These are phyloP conservation scores for Drosophila navojoa DNA, from an alignment of 1,140 invertebrate species.

Conservation along the genomic window DNA sequence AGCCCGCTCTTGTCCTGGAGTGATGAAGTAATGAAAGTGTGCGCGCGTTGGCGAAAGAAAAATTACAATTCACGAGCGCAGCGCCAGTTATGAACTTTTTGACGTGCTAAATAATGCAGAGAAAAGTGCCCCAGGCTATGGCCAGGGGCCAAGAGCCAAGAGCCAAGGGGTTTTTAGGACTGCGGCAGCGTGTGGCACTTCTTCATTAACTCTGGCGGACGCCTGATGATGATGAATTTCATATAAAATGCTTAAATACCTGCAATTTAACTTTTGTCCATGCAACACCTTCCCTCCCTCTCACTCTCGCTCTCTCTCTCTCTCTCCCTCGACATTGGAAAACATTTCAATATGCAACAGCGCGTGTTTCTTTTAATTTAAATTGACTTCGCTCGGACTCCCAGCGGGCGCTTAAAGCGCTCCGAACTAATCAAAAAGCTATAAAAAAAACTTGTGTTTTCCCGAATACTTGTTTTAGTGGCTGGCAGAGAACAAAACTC, in stretches of 20 bases:
- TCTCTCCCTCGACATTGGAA: not conserved
- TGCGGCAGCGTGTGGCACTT: conserved; percentile 23
- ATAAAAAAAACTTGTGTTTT: conserved; percentile 59
- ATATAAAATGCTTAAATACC: conserved; percentile 83
- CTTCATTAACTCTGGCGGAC: conserved; percentile 68
- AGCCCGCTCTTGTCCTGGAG: conserved; percentile 23
- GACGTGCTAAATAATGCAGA: conserved; percentile 80
- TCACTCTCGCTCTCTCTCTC: not conserved
- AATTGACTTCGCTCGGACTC: conserved; percentile 67
- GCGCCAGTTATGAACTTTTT: conserved; percentile 78
- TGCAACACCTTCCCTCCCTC: not conserved
- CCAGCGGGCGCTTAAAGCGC: conserved; percentile 45
- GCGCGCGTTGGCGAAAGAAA: conserved; percentile 61
- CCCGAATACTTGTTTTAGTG: conserved; percentile 22
- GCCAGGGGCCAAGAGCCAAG: conserved; percentile 12
- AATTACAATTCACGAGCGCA: conserved; percentile 79
- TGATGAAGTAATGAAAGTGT: conserved; percentile 80
- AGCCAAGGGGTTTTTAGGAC: conserved; percentile 24
- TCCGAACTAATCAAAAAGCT: conserved; percentile 81
- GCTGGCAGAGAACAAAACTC: conserved; percentile 11
- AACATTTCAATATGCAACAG: conserved; percentile 68
- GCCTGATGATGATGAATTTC: conserved; percentile 78
- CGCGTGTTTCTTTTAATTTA: conserved; percentile 72
- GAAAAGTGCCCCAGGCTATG: conserved; percentile 44
- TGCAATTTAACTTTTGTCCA: conserved; percentile 80